Base-by-base conservation (phyloP, 2,888 invertebrate species). In the Melieria crassipennis region DNA sequence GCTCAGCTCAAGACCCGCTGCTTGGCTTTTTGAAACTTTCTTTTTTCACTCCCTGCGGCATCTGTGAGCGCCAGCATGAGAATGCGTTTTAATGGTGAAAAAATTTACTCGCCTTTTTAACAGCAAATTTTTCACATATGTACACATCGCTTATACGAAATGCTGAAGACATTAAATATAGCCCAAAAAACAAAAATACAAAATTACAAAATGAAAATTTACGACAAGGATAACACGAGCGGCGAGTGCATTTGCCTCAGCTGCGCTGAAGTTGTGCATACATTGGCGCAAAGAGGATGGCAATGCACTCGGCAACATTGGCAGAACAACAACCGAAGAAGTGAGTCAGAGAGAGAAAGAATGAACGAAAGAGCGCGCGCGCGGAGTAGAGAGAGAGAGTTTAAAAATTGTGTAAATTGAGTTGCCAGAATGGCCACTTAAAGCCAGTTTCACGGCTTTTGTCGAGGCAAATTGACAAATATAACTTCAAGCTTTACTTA, bases 191-290 rank as follows among this genome's bases (percentile, higher is more conserved):
- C 16, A 65, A 46, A 47, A n/a, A 42, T 42, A 13, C 0, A 57
- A 58, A 30, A 48, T 6, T 43, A 16, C 16, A 42, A 60, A 47
- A 10, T 60, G 57, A 42, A 63, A 69, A 63, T 63, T 46, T 69
- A 69, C 56, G 63, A 63, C 69, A 69, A 69, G 69, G 69, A 69
- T 62, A 55, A 69, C 61, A 62, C n/a, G 42, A 69, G 69, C 69
- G 56, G 61, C 62, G 63, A 62, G 62, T 56, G 65, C 60, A 65
- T 50, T 43, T 56, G 64, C 68, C 68, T 65, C 65, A 30, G 48
- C 56, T 50, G 30, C 30, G 30, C 30, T 30, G 30, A 30, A 1
- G 46, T 46, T 48, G 30, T n/a, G 46, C 9, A 50, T 6, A n/a
- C 13, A 63, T 13, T 50, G 68, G 55, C 52, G 58, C 55, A 57